Evolutionary conservation across 2,113 vertebrate genomes (phyloP), one percentile per base, ranked within the genome.

Genomic region (Chaetops frenatus): DNA sequence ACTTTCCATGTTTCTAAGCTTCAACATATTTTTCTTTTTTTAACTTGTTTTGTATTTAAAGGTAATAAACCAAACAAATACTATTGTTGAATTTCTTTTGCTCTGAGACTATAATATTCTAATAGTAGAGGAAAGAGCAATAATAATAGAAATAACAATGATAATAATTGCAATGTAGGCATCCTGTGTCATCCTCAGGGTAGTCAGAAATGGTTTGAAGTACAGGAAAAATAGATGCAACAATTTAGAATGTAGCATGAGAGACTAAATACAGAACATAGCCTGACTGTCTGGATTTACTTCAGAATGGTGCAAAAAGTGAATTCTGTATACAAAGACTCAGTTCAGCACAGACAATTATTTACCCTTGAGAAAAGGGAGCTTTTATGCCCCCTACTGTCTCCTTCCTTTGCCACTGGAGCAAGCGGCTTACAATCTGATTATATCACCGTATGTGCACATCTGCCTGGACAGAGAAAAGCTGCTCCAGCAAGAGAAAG

Each of bases 381-480:
- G 5, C 0, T 72, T 45, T 64, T 66, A 31, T 58, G 10, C 1
- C 33, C 11, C 25, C 10, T 21, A 21, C 9, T 38, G 7, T 48
- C 21, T 61, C 25, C 12, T 70, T 25, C 18, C 5, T 28, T 60
- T 42, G 57, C 1, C 20, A 36, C 11, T 6, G 23, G 44, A 31
- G 21, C 50, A 35, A 3, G 2, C 38, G 38, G 35, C 1, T 72
- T 47, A 35, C 1, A 5, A 24, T 54, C 22, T n/a, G 10, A 10
- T 45, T 25, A 74, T 74, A 62, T 54, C 2, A 1, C 3, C 10
- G 18, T 3, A 14, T 22, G 1, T 20, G 2, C 29, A 23, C 35
- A 16, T 29, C 16, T 44, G 11, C 11, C 38, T 56, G 45, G 13
- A 33, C 12, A 74, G 51, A 81, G 42, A 51, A 90, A 69, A 70